Conservation (phyloP, 2,888 invertebrate species). For the Drosophila tanythrix region DNA sequence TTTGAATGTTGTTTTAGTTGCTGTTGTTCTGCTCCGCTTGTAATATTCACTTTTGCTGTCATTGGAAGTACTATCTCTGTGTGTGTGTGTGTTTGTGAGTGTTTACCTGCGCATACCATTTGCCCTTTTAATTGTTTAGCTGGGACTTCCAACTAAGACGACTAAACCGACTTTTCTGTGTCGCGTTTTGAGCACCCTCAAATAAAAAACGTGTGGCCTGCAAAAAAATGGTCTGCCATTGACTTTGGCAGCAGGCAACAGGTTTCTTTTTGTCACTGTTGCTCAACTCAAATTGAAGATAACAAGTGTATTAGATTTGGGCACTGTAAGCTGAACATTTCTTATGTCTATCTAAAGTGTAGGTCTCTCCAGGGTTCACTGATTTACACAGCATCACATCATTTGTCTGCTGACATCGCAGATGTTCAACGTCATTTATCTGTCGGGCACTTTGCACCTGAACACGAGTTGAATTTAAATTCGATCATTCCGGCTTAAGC, state of each 20-base stretch:
- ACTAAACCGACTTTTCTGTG: conserved; percentile 10
- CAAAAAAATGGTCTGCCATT: conserved; percentile 30
- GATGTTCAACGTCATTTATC: conserved; percentile 39
- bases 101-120: conserved; percentile 38
- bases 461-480: conserved; percentile 39
- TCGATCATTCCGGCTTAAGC: background rate
- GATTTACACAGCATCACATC: conserved; percentile 52
- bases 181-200: conserved; percentile 9
- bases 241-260: conserved; percentile 41
- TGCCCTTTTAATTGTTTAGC: conserved; percentile 59
- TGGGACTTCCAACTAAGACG: conserved; percentile 23
- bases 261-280: conserved; percentile 20
- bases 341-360: background rate
- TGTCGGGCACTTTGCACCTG: conserved; percentile 9
- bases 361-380: conserved; percentile 40
- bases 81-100: conserved; percentile 10
- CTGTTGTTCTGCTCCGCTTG: conserved; percentile 22
- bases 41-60: conserved; percentile 16
- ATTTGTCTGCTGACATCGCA: conserved; percentile 68
- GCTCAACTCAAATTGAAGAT: conserved; percentile 8
- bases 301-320: conserved; percentile 12
- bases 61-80: background rate
- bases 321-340: conserved; percentile 10
- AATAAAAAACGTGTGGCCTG: conserved; percentile 1
- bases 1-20: conserved; percentile 50